Base-by-base conservation (phyloP, 2,888 invertebrate genomes). In the Cheilosia vulpina region DNA sequence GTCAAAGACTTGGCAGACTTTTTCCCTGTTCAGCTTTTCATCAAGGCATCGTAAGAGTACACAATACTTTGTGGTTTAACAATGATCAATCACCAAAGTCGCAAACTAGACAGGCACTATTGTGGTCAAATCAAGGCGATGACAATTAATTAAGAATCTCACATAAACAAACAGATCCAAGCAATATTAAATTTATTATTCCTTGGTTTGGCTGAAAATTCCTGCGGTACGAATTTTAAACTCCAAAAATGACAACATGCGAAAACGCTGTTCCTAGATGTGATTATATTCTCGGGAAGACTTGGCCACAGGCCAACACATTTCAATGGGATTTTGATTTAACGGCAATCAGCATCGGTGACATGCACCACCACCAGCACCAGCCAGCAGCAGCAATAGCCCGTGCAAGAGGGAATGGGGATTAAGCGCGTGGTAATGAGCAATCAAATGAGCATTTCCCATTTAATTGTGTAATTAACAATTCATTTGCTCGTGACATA, bases 391-490 rank as follows among this genome's bases (percentile, higher is more conserved):
- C 19, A 60, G 24, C 65, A 66, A 65, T 53, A 57, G 27, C 41
- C 31, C 21, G 7, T 9, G 57, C 24, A 21, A 60, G 17, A 63
- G 58, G 80, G 81, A 68, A 62, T 52, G 84, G 69, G 84, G 53
- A 73, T 72, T 31, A 68, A 62, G 78, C 55, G 53, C 60, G 45
- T 82, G 62, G 66, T 83, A 85, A 85, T 81, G 85, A 76, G 84
- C 81, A 76, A 85, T 85, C 81, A 85, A 85, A 85, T 85, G 81
- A 72, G 81, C 85, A 85, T 85, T 85, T 85, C 62, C 81, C 81
- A 81, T 87, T 81, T 82, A 87, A 87, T 82, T 87, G 84, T 82
- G 77, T 82, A 87, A 87, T 87, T 87, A 87, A 87, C 87, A 87
- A 87, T 87, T 87, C 77, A 87, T 87, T 87, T 87, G 87, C 58